Evolutionary conservation across 2,797 vertebrate genomes (phyloP).

Genomic region (Gobio occitaniae): DNA sequence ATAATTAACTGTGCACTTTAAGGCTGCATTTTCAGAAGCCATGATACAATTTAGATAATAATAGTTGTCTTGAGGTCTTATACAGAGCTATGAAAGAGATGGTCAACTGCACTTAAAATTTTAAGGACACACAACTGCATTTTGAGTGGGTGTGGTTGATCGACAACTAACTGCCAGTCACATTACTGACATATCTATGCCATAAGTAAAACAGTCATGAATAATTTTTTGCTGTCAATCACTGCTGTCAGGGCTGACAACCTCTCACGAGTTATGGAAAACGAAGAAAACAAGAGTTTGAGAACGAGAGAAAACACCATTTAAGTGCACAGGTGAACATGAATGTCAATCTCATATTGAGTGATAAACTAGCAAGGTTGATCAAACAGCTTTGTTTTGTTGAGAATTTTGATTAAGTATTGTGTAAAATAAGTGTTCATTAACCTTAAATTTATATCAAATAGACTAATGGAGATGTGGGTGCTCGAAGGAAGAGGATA

Average conservation of each 20-base stretch:
- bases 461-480: conserved; percentile 62
- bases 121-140: not conserved
- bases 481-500: not conserved
- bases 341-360: not conserved
- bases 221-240: not conserved
- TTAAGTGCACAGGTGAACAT: not conserved
- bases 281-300: not conserved
- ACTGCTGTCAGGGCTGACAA: not conserved
- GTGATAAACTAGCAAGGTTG: not conserved
- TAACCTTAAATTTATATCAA: not conserved
- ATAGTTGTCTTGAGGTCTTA: not conserved
- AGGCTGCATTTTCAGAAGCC: not conserved
- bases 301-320: not conserved
- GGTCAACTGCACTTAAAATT: not conserved
- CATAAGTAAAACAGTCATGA: not conserved
- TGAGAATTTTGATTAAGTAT: not conserved
- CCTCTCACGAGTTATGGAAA: not conserved
- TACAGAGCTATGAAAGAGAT: not conserved
- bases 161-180: not conserved
- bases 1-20: not conserved
- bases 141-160: conserved; percentile 5
- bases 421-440: not conserved
- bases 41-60: not conserved
- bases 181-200: not conserved
- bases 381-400: conserved; percentile 61